Evolutionary conservation across 1,140 invertebrate genomes (phyloP), one percentile per base, ranked within the genome.

Genomic region (Drosophila aff.): DNA sequence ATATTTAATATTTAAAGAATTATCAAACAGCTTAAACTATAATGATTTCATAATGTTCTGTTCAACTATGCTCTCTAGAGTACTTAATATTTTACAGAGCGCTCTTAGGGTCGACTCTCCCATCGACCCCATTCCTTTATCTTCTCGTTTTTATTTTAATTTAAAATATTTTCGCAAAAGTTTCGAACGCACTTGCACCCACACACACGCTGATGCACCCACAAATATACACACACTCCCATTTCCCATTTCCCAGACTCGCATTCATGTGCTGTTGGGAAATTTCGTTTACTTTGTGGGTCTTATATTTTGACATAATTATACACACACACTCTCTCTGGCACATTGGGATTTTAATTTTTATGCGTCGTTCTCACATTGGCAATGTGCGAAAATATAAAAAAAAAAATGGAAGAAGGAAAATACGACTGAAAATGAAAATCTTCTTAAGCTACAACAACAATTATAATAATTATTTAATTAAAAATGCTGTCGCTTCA

Each of bases 401-500:
- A 18, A 50, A 62, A 21, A 23, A 50, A 47, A 61, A 36, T 21
- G 16, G 47, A 50, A 50, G 28, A 28, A n/a, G 36, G 33, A 46
- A 83, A 67, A 76, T 67, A n/a, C 53, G 15, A 57, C 36, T 68
- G 53, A 62, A 86, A 57, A 40, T 68, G 53, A 76, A 87, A 86
- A 87, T 82, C 83, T 82, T 87, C 71, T 86, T 87, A 76, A 82
- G 68, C 83, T 69, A 76, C 82, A 82, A 72, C 79, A 86, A 85
- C 83, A 86, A 87, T 86, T 86, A 87, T 73, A 76, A 85, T 85
- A 85, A 86, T 86, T 87, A 86, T 87, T 86, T 86, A 82, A 86
- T 86, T 86, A 86, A 86, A 86, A 86, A 86, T 76, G 52, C 74
- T 78, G 74, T 69, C 75, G 75, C 74, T 69, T 46, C 67, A 73